Evolutionary conservation across 2,797 vertebrate species (phyloP), one percentile per base, ranked within the genome.

Genomic region (Propithecus deckenii): DNA sequence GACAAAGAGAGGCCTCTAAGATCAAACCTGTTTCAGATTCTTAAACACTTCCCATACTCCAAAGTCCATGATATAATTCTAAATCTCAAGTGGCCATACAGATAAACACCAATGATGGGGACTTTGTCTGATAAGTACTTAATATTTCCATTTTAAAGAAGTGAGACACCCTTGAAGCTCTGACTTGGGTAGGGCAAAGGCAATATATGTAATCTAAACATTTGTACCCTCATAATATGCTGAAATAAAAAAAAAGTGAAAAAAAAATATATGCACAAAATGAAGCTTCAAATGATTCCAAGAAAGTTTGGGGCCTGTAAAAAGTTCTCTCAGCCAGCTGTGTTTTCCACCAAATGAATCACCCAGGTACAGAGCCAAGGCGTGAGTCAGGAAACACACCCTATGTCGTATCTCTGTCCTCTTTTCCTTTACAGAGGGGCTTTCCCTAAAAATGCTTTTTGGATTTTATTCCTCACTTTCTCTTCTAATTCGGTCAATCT

Each of bases 331-430:
- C 90, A 91, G 32, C 76, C 52, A 32, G 87, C 35, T 83, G 38
- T 41, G 94, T 97, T 97, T 97, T 95, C 85, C 91, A 89, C 48
- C 69, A 78, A 79, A 80, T 95, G 96, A 97, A 57, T 97, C 95
- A 96, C 15, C 46, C 79, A 92, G 90, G 93, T 97, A 46, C n/a
- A 52, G 46, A 38, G 86, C 86, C 86, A 95, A 76, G 2, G 12
- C 57, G 1, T 84, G 96, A 97, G 65, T 96, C 94, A 97, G 38
- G 20, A 85, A 75, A 69, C 87, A 87, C 72, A 55, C 79, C 94
- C 91, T 25, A 1, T 20, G 80, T n/a, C 22, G 0, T 74, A 97
- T 81, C 93, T 89, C 67, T 81, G n/a, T 67, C 81, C 74, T 84
- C 48, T 85, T 18, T 94, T 84, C 79, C 50, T 87, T 38, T 32